These are phyloP conservation scores for Lycorma delicatula DNA, from an alignment of 1,140 invertebrate genomes.

Conservation along the genomic window DNA sequence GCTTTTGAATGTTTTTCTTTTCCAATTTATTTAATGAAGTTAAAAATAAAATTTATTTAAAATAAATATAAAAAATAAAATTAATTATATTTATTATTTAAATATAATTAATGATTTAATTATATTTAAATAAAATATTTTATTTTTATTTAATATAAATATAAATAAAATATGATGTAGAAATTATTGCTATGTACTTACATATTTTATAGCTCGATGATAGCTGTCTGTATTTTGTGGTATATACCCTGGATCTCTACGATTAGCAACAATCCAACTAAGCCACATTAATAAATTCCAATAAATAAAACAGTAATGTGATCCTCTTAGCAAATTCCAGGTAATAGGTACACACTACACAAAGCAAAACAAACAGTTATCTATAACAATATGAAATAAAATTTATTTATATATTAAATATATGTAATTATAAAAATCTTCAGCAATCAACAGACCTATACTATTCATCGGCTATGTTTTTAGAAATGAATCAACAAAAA, in stretches of 20 bases:
- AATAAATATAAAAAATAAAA: no score
- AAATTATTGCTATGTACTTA: conserved; percentile 27
- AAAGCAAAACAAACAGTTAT: no score
- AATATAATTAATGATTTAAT: no score
- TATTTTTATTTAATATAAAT: no score
- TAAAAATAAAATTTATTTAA: no score
- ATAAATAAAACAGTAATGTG: conserved; percentile 83
- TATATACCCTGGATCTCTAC: conserved; percentile 81
- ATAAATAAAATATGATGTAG: neutral
- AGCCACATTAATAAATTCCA: conserved; percentile 89
- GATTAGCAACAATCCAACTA: conserved; percentile 80
- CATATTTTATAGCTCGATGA: conserved; percentile 75
- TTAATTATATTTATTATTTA: no score
- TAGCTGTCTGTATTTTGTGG: conserved; percentile 83
- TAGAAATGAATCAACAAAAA: no score
- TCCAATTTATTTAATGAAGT: no score
- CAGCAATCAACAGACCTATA: neutral
- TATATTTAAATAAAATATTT: no score
- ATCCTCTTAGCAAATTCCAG: conserved; percentile 72
- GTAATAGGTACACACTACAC: conserved; percentile 80
- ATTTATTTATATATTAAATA: neutral
- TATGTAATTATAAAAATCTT: neutral
- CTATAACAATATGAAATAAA: no score
- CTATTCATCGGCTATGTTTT: no score
- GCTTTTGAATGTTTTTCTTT: no score